Evolutionary conservation across 2,888 invertebrate genomes (phyloP), one percentile per base, ranked within the genome.

Genomic region (Catocala fraxini): DNA sequence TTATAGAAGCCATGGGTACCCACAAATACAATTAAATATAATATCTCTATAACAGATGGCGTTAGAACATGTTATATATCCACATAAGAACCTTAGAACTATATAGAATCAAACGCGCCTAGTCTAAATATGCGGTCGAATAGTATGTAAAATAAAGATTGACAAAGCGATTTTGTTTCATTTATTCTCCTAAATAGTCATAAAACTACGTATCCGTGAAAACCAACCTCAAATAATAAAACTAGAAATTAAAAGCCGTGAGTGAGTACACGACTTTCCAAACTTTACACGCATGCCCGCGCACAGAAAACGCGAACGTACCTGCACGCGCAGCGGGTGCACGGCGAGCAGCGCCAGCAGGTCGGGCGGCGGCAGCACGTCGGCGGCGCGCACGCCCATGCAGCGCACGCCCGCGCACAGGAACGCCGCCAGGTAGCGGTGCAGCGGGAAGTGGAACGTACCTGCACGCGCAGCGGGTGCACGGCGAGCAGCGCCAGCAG

Each of bases 261-360:
- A 25, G 25, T 25, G 25, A 25, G 25, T 3, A 25, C 25, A 4
- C 25, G 25, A 25, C 25, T 25, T 25, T 25, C 25, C 25, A 25
- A 25, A 25, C 1, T 25, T 25, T 25, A 25, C 25, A 25, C 25
- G 25, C 65, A 97, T 97, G 52, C 97, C 98, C 87, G 98, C 98
- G 88, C 98, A 93, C 81, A 93, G 89, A 88, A 93, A 93, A 96
- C 45, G 93, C 93, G 95, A 99, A 99, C 46, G 9, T 51, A 98
- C 99, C 97, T 99, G 98, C 69, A 98, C 97, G 75, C 98, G 95
- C 7, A 99, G 95, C 51, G 98, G 98, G 94, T 99, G 99, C 93
- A 97, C 97, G 95, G 99, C 97, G 53, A 99, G 95, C 78, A 97
- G 95, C 79, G 97, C 96, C 57, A 98, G 95, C 89, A 96, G 95